Evolutionary conservation across 2,113 vertebrate genomes (phyloP).

Genomic region (Edolisoma coerulescens): DNA sequence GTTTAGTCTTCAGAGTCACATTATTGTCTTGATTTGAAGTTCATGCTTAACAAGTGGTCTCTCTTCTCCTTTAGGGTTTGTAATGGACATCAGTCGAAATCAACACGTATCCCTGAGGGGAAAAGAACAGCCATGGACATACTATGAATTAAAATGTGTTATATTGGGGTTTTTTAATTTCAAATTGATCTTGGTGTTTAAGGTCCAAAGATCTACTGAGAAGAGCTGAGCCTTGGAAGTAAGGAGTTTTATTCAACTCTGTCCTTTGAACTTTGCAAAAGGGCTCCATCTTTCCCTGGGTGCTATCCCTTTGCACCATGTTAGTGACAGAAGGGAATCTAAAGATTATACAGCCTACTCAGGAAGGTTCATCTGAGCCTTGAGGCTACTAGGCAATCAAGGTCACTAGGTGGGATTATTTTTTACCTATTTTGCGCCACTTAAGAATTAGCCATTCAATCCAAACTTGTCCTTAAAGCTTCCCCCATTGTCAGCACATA

Average conservation of each 20-base stretch:
- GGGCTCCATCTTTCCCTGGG: background rate
- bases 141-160: background rate
- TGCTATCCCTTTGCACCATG: background rate
- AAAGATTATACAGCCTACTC: background rate
- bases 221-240: background rate
- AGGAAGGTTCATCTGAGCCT: background rate
- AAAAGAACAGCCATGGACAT: background rate
- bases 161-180: background rate
- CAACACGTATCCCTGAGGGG: slow-evolving; percentile 61
- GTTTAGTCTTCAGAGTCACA: background rate
- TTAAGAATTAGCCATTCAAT: background rate
- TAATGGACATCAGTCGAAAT: slow-evolving; percentile 64
- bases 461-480: background rate
- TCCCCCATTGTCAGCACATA: background rate
- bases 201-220: background rate
- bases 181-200: background rate
- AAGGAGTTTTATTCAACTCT: background rate
- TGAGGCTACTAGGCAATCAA: background rate
- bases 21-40: background rate
- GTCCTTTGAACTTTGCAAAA: background rate
- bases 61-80: slow-evolving; percentile 25
- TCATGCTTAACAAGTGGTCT: background rate
- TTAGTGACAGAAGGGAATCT: background rate
- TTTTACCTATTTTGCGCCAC: background rate
- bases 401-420: background rate